Percentiles rank a stretch among this genome's conserved stretches.
phyloP scores from a whole-genome alignment of 2,113 vertebrate genomes.

The Tragelaphus buxtoni region DNA sequence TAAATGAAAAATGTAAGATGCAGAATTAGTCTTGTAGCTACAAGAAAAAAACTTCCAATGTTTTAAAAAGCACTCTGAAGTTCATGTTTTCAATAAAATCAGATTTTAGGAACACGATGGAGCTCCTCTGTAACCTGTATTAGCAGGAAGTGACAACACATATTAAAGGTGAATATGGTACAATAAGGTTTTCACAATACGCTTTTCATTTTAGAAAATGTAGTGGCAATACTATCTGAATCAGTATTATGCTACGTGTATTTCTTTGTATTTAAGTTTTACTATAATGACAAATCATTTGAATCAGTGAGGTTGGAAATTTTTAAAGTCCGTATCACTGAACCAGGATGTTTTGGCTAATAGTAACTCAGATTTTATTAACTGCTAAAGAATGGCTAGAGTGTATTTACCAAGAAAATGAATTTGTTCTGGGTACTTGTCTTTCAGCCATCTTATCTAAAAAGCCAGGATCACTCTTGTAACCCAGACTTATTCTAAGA shows the following conservation, averaged over 20 bases:
- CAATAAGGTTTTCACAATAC: not conserved
- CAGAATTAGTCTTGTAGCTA: not conserved
- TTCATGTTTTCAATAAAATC: constrained; percentile 20
- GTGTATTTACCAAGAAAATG: not conserved
- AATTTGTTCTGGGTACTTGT: not conserved
- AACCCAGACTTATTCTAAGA: not conserved
- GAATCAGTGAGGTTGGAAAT: not conserved
- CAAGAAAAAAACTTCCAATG: not conserved
- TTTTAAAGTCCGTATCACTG: not conserved
- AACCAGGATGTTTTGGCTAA: not conserved
- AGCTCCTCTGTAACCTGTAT: not conserved
- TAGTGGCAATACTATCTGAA: not conserved
- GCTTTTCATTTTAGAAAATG: not conserved
- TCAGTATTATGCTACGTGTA: not conserved
- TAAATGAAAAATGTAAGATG: constrained; percentile 28
- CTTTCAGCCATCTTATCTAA: not conserved
- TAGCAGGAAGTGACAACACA: not conserved
- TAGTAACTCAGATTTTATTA: not conserved
- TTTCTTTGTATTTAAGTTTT: not conserved
- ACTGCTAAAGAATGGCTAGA: not conserved
- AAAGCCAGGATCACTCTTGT: not conserved
- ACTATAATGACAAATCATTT: not conserved
- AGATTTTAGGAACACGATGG: not conserved
- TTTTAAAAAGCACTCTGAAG: constrained; percentile 22
- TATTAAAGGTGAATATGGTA: not conserved